phyloP scores from a whole-genome alignment of 1,140 invertebrate genomes.

The Achroia grisella region DNA sequence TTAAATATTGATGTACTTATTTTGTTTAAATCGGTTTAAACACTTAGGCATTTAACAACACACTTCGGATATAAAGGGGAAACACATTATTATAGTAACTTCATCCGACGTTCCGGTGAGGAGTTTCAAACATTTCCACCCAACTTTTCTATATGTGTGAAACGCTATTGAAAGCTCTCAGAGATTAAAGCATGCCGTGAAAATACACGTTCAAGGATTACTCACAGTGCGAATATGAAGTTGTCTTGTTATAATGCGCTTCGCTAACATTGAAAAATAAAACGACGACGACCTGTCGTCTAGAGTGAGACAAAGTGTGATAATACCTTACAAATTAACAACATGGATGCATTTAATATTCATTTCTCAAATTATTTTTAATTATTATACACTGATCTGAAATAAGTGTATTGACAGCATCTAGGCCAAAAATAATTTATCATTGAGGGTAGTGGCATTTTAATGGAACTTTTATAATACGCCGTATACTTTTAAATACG shows the following conservation, averaged over 20 bases:
- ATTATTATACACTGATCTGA: too few relatives aligned
- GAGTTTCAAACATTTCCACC: conserved; percentile 63
- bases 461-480: too few relatives aligned
- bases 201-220: conserved; percentile 64
- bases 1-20: too few relatives aligned
- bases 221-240: conserved; percentile 41
- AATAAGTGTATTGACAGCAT: too few relatives aligned
- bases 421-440: too few relatives aligned
- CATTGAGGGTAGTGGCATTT: too few relatives aligned
- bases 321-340: too few relatives aligned
- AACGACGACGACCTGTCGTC: conserved; percentile 2
- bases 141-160: conserved; percentile 69
- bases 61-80: conserved; percentile 58
- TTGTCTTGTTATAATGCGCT: conserved; percentile 46
- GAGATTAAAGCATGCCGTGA: conserved; percentile 61
- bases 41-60: conserved; percentile 45
- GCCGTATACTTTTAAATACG: too few relatives aligned
- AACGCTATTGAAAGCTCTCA: conserved; percentile 65
- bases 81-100: conserved; percentile 69
- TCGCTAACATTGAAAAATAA: conserved; percentile 26
- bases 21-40: too few relatives aligned
- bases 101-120: conserved; percentile 37
- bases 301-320: too few relatives aligned
- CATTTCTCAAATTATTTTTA: too few relatives aligned
- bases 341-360: too few relatives aligned